Evolutionary conservation across 2,888 invertebrate species (phyloP), one percentile per base, ranked within the genome.

Genomic region (Drosophila quinaria): DNA sequence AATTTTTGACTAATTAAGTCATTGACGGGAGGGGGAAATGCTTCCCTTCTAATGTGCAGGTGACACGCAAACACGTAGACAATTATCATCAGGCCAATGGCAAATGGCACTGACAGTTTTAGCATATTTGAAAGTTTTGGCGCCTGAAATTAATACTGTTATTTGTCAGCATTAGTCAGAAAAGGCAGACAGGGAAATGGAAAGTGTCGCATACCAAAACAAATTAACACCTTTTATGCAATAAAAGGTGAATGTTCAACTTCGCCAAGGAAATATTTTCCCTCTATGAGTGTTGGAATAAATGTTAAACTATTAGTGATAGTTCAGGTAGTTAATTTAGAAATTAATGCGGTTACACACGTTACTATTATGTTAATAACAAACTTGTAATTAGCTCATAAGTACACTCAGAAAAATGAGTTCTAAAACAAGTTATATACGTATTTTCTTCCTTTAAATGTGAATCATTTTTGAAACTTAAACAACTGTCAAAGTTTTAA

Each of bases 1-100:
- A 79, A 83, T 81, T 83, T 70, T 86, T 73, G 72, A 81, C 87
- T 84, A 84, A 84, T 86, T 84, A 84, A 84, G 83, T 66, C 77
- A 83, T 86, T 65, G 66, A 60, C 58, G 60, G 33, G 25, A 31
- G 19, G 41, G 31, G 37, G 31, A 19, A 39, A n/a, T 19, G 33
- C 47, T 33, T n/a, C 37, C 15, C 55, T 39, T 17, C 54, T 84
- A 82, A 76, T 86, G 70, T 70, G 55, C 71, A 52, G 68, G 69
- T 70, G 77, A 69, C 86, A 84, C 86, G 83, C 86, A 86, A 86
- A 76, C 86, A 87, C 71, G 80, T 84, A 72, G 79, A 81, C 81
- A 79, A 80, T 79, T 85, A 81, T 79, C 77, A 69, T 67, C 63
- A 39, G 55, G 62, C 46, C 71, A 60, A 58, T 37, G 62, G 46